Base-by-base conservation (phyloP, 2,797 vertebrate species). In the Hipposideros larvatus region DNA sequence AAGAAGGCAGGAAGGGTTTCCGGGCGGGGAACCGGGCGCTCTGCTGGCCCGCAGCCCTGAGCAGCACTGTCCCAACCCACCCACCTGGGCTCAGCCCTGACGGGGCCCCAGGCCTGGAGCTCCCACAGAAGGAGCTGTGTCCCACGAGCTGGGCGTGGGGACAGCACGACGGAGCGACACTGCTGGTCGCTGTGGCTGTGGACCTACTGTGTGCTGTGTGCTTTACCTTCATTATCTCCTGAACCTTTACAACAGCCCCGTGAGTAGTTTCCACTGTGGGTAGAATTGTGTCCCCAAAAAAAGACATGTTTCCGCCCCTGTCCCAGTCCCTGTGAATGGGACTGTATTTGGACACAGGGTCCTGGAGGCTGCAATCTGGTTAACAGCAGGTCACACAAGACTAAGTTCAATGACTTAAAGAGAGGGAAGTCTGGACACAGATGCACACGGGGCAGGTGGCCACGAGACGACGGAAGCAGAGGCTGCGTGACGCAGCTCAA, bases 401-500 rank as follows among this genome's bases (percentile, higher is more conserved):
- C 14, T 2, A 26, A 31, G 13, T 24, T 59, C 48, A 55, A 1
- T n/a, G 22, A 1, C 65, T 3, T 1, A 34, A 18, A 46, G 37
- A n/a, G 37, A 43, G 31, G 11, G 19, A 82, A 86, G 19, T n/a
- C 31, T 13, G n/a, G 71, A 6, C 24, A 15, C 21, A 16, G 48
- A 28, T 6, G 7, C n/a, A 28, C 21, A 3, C 3, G 2, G 14
- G 14, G 16, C 4, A 13, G 15, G 37, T 1, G 5, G 24, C 37
- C 46, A 2, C 0, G 7, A 31, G 21, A 28, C 18, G 2, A 8
- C 4, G 13, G 13, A 41, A 37, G 59, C 68, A 41, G 11, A 34
- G 19, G 14, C 0, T 8, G 53, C 24, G 8, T 3, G 9, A 11
- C 1, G 11, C 0, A 2, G 16, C 37, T 10, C 18, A 22, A 22